Conservation (phyloP, 1,140 invertebrate species). For the Diploscapter pachys region DNA sequence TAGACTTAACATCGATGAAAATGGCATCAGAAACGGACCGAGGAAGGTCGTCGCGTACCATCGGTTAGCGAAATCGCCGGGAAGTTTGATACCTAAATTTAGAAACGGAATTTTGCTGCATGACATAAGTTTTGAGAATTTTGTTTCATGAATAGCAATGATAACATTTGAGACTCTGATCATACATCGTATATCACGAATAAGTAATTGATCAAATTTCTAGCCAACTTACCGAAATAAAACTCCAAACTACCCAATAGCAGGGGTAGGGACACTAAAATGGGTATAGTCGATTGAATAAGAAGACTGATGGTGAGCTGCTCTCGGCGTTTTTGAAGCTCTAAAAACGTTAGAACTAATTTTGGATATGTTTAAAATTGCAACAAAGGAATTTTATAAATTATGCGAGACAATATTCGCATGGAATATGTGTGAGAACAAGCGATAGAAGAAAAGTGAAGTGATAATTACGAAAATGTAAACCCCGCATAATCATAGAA, state of each 20-base stretch:
- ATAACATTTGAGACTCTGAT: too few relatives aligned
- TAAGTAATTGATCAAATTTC: too few relatives aligned
- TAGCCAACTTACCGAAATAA: conserved; percentile 10
- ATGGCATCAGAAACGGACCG: conserved; percentile 16
- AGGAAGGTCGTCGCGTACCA: conserved; percentile 19
- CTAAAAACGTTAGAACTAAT: not conserved
- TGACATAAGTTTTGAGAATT: too few relatives aligned
- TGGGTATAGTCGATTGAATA: conserved; percentile 14
- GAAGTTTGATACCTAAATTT: conserved; percentile 13
- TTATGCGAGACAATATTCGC: too few relatives aligned
- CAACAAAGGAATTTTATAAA: too few relatives aligned
- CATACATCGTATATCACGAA: too few relatives aligned
- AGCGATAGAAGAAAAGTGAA: too few relatives aligned
- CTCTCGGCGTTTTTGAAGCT: conserved; percentile 10
- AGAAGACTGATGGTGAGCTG: conserved; percentile 17
- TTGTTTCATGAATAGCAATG: not conserved
- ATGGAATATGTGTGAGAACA: too few relatives aligned
- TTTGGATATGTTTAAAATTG: too few relatives aligned
- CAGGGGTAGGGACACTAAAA: conserved; percentile 11
- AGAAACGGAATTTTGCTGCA: not conserved
- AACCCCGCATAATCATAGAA: not conserved
- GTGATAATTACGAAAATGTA: too few relatives aligned
- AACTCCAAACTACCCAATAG: conserved; percentile 5
- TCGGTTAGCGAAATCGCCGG: not conserved
- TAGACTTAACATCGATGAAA: conserved; percentile 15